Percentiles rank a stretch among this genome's conserved stretches.
These are phyloP conservation scores for Dicaeum eximium DNA, from an alignment of 2,113 vertebrate genomes.

Conservation along the genomic window DNA sequence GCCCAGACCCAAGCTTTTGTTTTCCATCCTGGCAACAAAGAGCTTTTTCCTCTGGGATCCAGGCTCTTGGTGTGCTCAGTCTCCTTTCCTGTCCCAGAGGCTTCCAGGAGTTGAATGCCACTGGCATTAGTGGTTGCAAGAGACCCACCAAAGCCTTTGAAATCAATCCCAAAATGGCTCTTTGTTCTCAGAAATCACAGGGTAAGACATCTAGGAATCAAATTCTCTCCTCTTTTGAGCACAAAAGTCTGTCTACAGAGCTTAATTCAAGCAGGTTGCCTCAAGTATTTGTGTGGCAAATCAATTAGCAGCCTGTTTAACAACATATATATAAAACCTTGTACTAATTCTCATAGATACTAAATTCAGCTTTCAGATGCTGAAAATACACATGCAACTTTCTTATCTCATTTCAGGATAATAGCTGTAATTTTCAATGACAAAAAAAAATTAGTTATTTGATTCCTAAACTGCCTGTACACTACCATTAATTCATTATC, in stretches of 20 bases:
- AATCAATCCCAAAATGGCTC: background rate
- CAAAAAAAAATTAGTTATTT: constrained; percentile 37
- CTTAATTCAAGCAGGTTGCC: constrained; percentile 35
- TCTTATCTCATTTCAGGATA: background rate
- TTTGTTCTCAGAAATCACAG: background rate
- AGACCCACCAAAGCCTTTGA: background rate
- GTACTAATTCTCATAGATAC: constrained; percentile 30
- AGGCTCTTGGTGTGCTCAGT: background rate
- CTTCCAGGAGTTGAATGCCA: background rate
- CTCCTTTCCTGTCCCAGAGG: background rate
- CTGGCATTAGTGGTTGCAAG: background rate
- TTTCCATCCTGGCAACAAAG: background rate
- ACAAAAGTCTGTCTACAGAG: background rate
- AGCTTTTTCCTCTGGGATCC: background rate
- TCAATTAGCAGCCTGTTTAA: constrained; percentile 55
- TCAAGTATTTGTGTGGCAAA: constrained; percentile 22
- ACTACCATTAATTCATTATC: constrained; percentile 30
- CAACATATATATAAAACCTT: constrained; percentile 14
- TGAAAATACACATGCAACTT: constrained; percentile 1
- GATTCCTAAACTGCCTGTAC: constrained; percentile 29
- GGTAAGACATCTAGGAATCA: background rate
- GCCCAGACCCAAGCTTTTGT: background rate
- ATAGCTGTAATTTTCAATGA: constrained; percentile 6
- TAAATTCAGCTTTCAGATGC: constrained; percentile 23
- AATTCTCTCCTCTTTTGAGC: background rate